Evolutionary conservation across 2,888 invertebrate genomes (phyloP), one percentile per base, ranked within the genome.

Genomic region (Clunio marinus): DNA sequence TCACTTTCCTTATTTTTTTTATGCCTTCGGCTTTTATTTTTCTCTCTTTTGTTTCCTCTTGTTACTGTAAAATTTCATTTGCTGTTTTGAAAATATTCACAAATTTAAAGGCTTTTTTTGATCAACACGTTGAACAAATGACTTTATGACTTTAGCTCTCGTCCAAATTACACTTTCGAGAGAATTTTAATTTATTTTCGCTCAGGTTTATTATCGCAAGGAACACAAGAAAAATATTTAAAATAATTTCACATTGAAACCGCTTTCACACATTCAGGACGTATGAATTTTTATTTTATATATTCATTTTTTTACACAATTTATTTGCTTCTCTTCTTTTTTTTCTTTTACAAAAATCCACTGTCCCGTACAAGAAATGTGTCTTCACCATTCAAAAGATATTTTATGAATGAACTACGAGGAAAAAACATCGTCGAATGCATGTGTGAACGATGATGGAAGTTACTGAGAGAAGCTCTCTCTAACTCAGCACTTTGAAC

Each of bases 331-430:
- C 55, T 66, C 32, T 55, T 55, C 46, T 66, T 32, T 55, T 66
- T 63, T 63, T 63, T 25, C 10, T 37, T 32, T 32, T 32, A 46
- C 20, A 65, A 65, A 65, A 66, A 55, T 17, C 51, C 66, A 32
- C 35, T 32, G 28, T 55, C 66, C 66, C 66, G 55, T 66, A 66
- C 55, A 35, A 66, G 55, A 66, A 66, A 55, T 66, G 46, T 66
- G 66, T 66, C 66, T 66, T 66, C 46, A 66, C 66, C 66, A 65
- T 65, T 66, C 66, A 66, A 66, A 25, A 55, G 66, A 32, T 66
- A 66, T 66, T 66, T 66, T 66, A 66, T 66, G 66, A 66, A 66
- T 66, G 66, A 66, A 66, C 55, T 28, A 55, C 20, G 66, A 46
- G 55, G 51, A 66, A 66, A 62, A 66, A 66, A 66, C 55, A 66